Evolutionary conservation across 2,113 vertebrate species (phyloP).

Genomic region (Eurystomus gularis): DNA sequence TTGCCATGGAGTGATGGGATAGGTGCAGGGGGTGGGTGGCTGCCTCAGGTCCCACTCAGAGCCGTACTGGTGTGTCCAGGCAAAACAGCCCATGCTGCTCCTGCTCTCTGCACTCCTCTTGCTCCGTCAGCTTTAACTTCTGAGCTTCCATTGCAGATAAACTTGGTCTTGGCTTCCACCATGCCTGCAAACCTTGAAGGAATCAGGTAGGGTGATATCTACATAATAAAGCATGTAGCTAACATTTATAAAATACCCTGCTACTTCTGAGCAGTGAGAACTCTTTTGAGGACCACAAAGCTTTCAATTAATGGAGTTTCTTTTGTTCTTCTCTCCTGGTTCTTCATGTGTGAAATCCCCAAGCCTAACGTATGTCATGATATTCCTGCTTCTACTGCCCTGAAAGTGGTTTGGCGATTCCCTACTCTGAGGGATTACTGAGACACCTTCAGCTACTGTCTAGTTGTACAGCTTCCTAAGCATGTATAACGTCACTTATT

Average conservation of each 20-base stretch:
- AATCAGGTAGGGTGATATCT: neutral
- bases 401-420: neutral
- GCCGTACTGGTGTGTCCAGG: neutral
- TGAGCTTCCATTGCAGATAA: neutral
- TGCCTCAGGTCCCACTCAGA: neutral
- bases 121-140: neutral
- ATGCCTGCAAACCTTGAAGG: neutral
- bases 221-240: neutral
- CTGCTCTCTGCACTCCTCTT: neutral
- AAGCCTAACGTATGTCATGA: neutral
- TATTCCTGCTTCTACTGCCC: neutral
- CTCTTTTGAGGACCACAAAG: neutral
- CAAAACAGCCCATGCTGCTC: neutral
- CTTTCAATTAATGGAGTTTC: neutral
- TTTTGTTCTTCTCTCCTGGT: neutral
- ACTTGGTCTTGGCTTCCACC: neutral
- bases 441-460: neutral
- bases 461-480: neutral
- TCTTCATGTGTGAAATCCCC: neutral
- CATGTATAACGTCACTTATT: neutral
- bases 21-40: neutral
- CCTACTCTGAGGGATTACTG: neutral
- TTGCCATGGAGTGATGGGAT: fast-evolving
- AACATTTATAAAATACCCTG: neutral
- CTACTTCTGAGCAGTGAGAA: neutral